Conservation (phyloP, 2,888 invertebrate species). For the Archips xylosteana region DNA sequence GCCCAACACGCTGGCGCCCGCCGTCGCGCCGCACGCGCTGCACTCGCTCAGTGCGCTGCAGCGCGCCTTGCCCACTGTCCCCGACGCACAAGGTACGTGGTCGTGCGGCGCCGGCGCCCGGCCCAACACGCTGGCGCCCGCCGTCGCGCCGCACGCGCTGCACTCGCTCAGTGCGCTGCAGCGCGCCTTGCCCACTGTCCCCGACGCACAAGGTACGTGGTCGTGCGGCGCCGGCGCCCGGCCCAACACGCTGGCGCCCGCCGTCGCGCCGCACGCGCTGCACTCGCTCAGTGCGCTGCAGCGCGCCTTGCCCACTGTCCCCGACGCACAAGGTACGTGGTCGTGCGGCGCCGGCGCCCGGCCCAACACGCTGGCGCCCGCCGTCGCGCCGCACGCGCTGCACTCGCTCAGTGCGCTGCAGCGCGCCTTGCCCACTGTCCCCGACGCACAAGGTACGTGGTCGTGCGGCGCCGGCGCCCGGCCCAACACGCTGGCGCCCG, state of each 20-base stretch:
- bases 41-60: conserved; percentile 60
- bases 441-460: conserved; percentile 68
- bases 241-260: conserved; percentile 88
- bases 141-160: conserved; percentile 54
- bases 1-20: conserved; percentile 88
- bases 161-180: conserved; percentile 60
- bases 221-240: conserved; percentile 92
- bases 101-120: conserved; percentile 92
- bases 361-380: conserved; percentile 88
- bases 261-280: conserved; percentile 54
- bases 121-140: conserved; percentile 88
- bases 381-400: conserved; percentile 54
- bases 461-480: conserved; percentile 92
- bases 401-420: conserved; percentile 60
- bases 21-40: conserved; percentile 54
- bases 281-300: conserved; percentile 60
- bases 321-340: conserved; percentile 68
- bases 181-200: conserved; percentile 51
- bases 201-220: conserved; percentile 68
- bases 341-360: conserved; percentile 92
- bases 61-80: conserved; percentile 51
- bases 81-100: conserved; percentile 68
- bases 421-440: conserved; percentile 51
- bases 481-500: conserved; percentile 88
- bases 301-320: conserved; percentile 51